Evolutionary conservation across 2,113 vertebrate genomes (phyloP), one percentile per base, ranked within the genome.

Genomic region (Actinemys pallida): DNA sequence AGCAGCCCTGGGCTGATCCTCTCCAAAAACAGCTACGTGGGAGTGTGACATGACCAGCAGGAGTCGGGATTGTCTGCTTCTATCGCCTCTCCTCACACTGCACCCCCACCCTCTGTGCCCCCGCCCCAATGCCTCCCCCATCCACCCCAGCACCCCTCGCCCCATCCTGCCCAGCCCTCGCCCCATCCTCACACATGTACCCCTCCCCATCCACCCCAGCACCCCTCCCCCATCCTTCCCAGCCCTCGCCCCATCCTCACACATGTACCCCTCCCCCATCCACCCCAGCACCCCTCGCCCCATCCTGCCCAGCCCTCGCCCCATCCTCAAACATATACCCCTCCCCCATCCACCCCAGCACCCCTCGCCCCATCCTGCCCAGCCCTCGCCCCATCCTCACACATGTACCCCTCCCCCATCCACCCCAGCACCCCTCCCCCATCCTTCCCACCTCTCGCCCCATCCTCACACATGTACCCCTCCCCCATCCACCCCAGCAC

Each of bases 161-260:
- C 39, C 39, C 39, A 39, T 39, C 39, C 39, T 39, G 39, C 0
- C 0, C 72, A 20, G 22, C 53, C 3, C 0, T 0, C 2, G 0
- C 24, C 35, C 89, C 82, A 80, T 1, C n/a, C 31, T 35, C 31
- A 8, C 22, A 1, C 57, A 88, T 4, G 4, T 50, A 50, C 12
- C 1, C 49, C 47, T 13, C 82, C 57, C 0, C 14, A 59, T 52
- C 76, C 25, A 14, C 0, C 1, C 84, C 81, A 24, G 22, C 50
- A 1, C 19, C 8, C 17, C 49, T 17, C 8, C 20, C 25, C 56
- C 8, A 11, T 27, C 39, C 39, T 39, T 39, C 39, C 39, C 39
- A 39, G 39, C 39, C 39, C 39, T 39, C 3, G 39, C 39, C 24
- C 7, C 22, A 39, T 39, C 39, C 39, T 39, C 39, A 39, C 39